These are phyloP conservation scores for Callimorpha dominula DNA, from an alignment of 2,888 invertebrate species.

Conservation along the genomic window DNA sequence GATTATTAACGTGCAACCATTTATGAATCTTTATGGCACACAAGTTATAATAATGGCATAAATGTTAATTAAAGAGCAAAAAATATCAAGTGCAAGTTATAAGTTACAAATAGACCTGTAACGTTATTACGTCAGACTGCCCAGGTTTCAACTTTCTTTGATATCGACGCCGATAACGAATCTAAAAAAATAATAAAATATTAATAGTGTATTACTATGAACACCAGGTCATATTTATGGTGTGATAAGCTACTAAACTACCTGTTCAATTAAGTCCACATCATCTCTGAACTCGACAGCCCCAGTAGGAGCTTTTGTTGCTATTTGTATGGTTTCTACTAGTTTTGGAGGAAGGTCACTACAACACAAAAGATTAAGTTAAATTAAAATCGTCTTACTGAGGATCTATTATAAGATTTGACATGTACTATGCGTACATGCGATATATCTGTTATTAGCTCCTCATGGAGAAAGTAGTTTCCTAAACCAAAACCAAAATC, in stretches of 20 bases:
- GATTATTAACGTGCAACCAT: not conserved
- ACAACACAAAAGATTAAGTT: slow-evolving; percentile 25
- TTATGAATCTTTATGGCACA: not conserved
- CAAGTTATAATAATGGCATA: not conserved
- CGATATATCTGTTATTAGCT: not conserved
- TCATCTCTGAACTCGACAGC: slow-evolving; percentile 84
- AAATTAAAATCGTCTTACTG: not conserved
- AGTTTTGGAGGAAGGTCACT: slow-evolving; percentile 71
- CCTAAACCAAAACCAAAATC: not conserved
- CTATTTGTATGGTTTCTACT: slow-evolving; percentile 67
- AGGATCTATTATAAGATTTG: not conserved
- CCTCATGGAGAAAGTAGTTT: not conserved
- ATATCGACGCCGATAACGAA: slow-evolving; percentile 86
- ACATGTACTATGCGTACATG: too few species aligned
- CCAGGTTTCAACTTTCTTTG: slow-evolving; percentile 85
- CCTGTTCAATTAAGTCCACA: slow-evolving; percentile 85
- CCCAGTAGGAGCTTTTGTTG: slow-evolving; percentile 74
- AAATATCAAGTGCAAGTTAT: not conserved
- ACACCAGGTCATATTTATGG: not conserved
- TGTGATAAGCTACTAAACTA: slow-evolving; percentile 33
- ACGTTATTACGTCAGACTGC: slow-evolving; percentile 85
- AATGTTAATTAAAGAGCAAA: not conserved
- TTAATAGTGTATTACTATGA: not conserved
- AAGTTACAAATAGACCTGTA: slow-evolving; percentile 64
- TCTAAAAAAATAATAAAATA: slow-evolving; percentile 52